Evolutionary conservation across 1,140 invertebrate species (phyloP).

Genomic region (Papilio dardanus): DNA sequence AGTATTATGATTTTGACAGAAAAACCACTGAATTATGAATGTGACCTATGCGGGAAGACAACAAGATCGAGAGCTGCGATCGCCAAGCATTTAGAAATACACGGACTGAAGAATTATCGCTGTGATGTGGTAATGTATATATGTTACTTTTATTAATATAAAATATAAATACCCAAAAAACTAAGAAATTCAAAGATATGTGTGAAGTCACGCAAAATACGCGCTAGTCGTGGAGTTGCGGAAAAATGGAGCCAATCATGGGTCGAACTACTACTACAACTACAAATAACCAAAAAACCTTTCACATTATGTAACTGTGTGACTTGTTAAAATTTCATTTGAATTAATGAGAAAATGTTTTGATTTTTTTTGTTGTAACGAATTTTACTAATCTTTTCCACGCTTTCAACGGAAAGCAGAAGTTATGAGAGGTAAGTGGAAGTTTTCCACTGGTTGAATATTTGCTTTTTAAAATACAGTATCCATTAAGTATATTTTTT

Average conservation of each 20-base stretch:
- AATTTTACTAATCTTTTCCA: neutral
- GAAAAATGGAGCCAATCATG: too few relatives aligned
- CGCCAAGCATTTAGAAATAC: conserved; percentile 73
- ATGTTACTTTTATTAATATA: neutral
- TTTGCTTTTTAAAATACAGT: neutral
- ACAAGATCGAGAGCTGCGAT: conserved; percentile 69
- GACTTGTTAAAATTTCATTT: neutral
- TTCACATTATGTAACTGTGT: too few relatives aligned
- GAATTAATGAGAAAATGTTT: neutral
- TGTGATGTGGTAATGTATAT: conserved; percentile 64
- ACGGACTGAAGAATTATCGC: conserved; percentile 70
- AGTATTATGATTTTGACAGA: conserved; percentile 47
- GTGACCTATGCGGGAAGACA: conserved; percentile 68
- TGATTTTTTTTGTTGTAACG: too few relatives aligned
- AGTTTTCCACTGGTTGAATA: conserved; percentile 17
- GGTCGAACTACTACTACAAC: too few relatives aligned
- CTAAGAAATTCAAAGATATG: too few relatives aligned
- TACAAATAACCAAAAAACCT: too few relatives aligned
- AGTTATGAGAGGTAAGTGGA: conserved; percentile 41
- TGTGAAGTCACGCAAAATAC: too few relatives aligned
- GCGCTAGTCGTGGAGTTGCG: too few relatives aligned
- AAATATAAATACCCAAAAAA: neutral
- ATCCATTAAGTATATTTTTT: too few relatives aligned
- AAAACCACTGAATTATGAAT: conserved; percentile 55
- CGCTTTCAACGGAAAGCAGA: conserved; percentile 29